These are phyloP conservation scores for Parasteatoda lunata DNA, from an alignment of 2,888 invertebrate species.

Conservation along the genomic window DNA sequence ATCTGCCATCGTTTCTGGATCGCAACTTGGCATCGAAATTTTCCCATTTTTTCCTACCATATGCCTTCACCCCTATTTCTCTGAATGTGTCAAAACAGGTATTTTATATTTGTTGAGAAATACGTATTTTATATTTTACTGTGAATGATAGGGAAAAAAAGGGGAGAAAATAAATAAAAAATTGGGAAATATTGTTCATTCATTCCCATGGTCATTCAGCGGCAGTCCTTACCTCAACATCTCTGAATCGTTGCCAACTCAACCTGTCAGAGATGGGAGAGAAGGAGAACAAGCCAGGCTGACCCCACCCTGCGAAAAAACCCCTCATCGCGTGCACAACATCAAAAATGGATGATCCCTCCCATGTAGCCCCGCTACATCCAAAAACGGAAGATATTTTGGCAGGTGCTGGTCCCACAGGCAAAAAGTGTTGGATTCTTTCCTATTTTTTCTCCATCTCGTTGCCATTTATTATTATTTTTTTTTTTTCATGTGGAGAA, in stretches of 20 bases:
- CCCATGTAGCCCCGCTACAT: constrained; percentile 31
- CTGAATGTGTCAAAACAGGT: too few species aligned
- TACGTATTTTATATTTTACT: too few species aligned
- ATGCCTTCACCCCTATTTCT: too few species aligned
- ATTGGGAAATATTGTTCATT: constrained; percentile 20
- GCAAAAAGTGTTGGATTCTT: constrained; percentile 36
- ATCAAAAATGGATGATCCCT: constrained; percentile 65
- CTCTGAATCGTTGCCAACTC: constrained; percentile 57
- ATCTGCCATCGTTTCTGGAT: too few species aligned
- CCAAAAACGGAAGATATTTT: constrained; percentile 35
- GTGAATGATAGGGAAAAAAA: neutral
- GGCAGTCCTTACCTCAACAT: constrained; percentile 40
- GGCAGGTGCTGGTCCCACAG: constrained; percentile 58
- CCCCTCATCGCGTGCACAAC: constrained; percentile 60
- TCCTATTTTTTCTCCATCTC: constrained; percentile 29
- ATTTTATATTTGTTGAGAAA: too few species aligned
- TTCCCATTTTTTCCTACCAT: too few species aligned
- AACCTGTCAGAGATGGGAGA: constrained; percentile 1
- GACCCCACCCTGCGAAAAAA: constrained; percentile 60
- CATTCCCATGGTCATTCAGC: constrained; percentile 33
- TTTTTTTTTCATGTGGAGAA: constrained; percentile 16
- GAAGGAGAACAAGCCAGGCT: constrained; percentile 15
- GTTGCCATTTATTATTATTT: constrained; percentile 38
- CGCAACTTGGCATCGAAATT: too few species aligned
- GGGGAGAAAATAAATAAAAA: neutral